Evolutionary conservation across 2,888 invertebrate species (phyloP), one percentile per base, ranked within the genome.

Genomic region (Macroteleia sp.): DNA sequence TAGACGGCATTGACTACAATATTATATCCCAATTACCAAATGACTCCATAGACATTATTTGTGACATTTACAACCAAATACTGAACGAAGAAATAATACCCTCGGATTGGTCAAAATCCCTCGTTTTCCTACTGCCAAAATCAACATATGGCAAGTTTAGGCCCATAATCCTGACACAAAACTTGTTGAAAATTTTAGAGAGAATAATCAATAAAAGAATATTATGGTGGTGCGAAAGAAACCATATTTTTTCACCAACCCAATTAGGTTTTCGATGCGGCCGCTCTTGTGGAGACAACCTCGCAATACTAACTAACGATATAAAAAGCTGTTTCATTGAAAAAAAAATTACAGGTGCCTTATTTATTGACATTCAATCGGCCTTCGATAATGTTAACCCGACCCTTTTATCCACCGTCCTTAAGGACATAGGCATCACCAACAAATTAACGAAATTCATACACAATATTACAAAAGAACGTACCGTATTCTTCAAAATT

Each of bases 311-410:
- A 1, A 28, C 28, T 9, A 14, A 16, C 1, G 17, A 61, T 2
- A 36, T 61, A 8, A 16, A 57, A 9, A 20, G 6, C 0, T 14
- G 8, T 14, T 32, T 42, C 4, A 3, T 42, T 2, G 14, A 30
- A n/a, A n/a, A n/a, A 6, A 4, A 42, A 2, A 20, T 9, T 14
- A 30, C 16, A 1, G 57, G 57, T n/a, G 42, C 12, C n/a, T 5
- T 57, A 4, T 57, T 57, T 17, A 9, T 57, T 3, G 57, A 57
- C 25, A 20, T 57, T 3, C 32, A 57, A 20, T 12, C 17, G 6
- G 57, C 57, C 0, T 57, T 57, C 17, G 57, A 57, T 17, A 30
- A 32, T 8, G 44, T 57, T 3, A 44, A 44, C 12, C 44, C 44
- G 8, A 22, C 25, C 12, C 20, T 44, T 9, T 12, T 44, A 20